These are phyloP conservation scores for Zophobas morio DNA, from an alignment of 1,140 invertebrate species.

Conservation along the genomic window DNA sequence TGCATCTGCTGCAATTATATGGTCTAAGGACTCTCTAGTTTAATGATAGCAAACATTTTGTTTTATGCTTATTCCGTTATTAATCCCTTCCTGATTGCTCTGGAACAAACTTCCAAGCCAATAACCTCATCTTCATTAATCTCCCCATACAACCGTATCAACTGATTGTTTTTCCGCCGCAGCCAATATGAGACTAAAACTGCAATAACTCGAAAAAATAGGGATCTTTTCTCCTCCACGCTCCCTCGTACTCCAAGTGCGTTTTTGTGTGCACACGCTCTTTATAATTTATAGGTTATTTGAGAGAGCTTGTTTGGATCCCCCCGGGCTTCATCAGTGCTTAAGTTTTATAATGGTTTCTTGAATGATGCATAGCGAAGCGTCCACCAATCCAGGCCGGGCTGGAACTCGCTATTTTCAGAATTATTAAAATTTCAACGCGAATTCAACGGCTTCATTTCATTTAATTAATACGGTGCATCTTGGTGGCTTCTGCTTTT, in stretches of 20 bases:
- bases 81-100: too few species aligned
- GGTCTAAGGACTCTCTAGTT: too few species aligned
- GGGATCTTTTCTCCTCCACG: conserved; percentile 9
- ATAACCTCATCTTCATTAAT: too few species aligned
- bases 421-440: conserved; percentile 62
- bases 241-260: conserved; percentile 39
- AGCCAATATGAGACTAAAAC: background rate
- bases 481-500: conserved; percentile 31
- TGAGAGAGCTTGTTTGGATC: conserved; percentile 50
- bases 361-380: conserved; percentile 59
- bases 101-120: too few species aligned
- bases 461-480: conserved; percentile 56
- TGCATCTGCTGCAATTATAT: too few species aligned
- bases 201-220: background rate
- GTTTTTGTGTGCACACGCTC: conserved; percentile 43
- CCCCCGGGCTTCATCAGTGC: conserved; percentile 57
- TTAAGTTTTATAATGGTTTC: conserved; percentile 59
- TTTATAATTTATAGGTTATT: conserved; percentile 56
- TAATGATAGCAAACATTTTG: too few species aligned
- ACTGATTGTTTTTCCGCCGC: too few species aligned
- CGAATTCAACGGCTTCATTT: conserved; percentile 57
- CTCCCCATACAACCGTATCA: too few species aligned
- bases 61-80: too few species aligned
- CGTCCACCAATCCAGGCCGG: conserved; percentile 39
- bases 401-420: conserved; percentile 52